phyloP scores from a whole-genome alignment of 1,140 invertebrate genomes.

The Brachionus paranguensis region DNA sequence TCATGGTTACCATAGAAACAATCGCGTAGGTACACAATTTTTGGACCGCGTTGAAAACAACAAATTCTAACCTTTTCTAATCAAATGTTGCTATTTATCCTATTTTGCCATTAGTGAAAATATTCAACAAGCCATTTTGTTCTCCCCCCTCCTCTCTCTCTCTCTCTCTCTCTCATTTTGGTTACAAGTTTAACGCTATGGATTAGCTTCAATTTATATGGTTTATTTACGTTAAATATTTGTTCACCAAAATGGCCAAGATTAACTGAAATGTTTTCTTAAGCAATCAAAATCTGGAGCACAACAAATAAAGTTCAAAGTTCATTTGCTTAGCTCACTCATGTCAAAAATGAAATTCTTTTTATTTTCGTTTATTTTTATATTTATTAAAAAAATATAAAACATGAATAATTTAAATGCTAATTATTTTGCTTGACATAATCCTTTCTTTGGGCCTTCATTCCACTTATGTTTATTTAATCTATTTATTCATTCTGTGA shows the following conservation, averaged over 20 bases:
- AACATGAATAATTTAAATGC: too few relatives aligned
- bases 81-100: not conserved
- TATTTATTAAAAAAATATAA: too few relatives aligned
- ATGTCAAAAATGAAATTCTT: not conserved
- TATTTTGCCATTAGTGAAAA: not conserved
- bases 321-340: not conserved
- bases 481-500: not conserved
- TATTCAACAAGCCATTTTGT: too few relatives aligned
- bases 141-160: too few relatives aligned
- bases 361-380: not conserved
- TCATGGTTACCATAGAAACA: not conserved
- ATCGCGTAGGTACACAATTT: not conserved
- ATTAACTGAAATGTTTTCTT: not conserved
- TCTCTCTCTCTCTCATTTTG: not conserved
- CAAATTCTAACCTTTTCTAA: not conserved
- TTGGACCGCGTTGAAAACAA: not conserved
- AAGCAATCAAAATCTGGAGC: not conserved
- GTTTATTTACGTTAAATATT: constrained; percentile 13
- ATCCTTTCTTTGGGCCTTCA: not conserved
- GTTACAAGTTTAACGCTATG: not conserved
- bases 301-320: not conserved
- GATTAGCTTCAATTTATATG: not conserved
- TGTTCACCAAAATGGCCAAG: not conserved
- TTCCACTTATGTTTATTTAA: not conserved
- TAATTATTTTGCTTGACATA: not conserved